phyloP scores from a whole-genome alignment of 1,140 invertebrate genomes.

The Drosophila punjabiensis region DNA sequence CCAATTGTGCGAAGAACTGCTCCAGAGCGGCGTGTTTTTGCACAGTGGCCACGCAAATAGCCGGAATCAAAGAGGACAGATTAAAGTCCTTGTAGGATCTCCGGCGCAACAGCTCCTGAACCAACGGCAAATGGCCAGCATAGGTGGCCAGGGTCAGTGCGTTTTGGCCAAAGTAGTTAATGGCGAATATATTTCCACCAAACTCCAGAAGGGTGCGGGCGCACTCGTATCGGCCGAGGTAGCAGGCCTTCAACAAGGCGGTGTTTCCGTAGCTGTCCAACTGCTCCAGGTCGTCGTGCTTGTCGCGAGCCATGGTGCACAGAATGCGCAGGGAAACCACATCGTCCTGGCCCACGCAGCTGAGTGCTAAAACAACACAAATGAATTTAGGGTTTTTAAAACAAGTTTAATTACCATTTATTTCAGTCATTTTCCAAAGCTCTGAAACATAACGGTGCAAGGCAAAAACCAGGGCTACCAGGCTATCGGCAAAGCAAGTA shows the following conservation, averaged over 20 bases:
- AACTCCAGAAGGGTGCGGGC: slow-evolving; percentile 57
- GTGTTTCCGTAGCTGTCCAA: slow-evolving; percentile 79
- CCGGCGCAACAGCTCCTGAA: slow-evolving; percentile 60
- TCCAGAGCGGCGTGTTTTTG: slow-evolving; percentile 52
- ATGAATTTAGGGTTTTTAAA: neutral
- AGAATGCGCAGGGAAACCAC: slow-evolving; percentile 60
- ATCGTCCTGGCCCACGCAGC: slow-evolving; percentile 64
- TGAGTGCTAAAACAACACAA: slow-evolving; percentile 41
- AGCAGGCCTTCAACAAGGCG: slow-evolving; percentile 76
- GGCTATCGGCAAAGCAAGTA: neutral
- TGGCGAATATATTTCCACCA: slow-evolving; percentile 63
- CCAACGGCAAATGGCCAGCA: slow-evolving; percentile 56
- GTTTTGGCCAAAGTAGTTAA: slow-evolving; percentile 81
- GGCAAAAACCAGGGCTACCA: slow-evolving; percentile 3
- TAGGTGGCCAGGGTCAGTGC: slow-evolving; percentile 74
- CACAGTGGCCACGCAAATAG: slow-evolving; percentile 70
- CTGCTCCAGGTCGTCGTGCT: slow-evolving; percentile 53
- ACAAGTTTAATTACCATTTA: slow-evolving; percentile 60
- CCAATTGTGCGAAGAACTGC: slow-evolving; percentile 51
- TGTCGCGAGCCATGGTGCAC: slow-evolving; percentile 51
- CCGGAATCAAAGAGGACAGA: slow-evolving; percentile 74
- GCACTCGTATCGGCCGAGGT: slow-evolving; percentile 61
- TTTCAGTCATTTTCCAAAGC: slow-evolving; percentile 42
- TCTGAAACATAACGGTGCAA: slow-evolving; percentile 38
- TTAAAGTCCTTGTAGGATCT: slow-evolving; percentile 78